A percentile compares a stretch with the other conserved stretches of the same genome.
phyloP scores from a whole-genome alignment of 2,888 invertebrate genomes.

The Cenopis cana region DNA sequence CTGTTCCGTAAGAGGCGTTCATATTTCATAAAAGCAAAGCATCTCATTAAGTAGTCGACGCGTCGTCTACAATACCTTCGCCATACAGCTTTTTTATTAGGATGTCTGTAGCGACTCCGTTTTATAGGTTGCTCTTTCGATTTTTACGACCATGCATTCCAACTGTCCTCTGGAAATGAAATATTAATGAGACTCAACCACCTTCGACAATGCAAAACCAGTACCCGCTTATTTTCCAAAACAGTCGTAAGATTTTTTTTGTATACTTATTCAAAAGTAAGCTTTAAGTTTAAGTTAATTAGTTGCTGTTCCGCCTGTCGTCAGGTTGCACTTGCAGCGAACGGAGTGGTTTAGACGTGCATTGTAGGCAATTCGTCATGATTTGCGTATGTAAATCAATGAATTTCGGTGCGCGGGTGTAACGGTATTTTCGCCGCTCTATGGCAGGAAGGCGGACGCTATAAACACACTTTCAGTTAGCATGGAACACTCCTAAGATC shows the following conservation, averaged over 20 bases:
- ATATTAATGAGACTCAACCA: conserved; percentile 56
- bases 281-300: conserved; percentile 46
- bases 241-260: conserved; percentile 54
- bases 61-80: conserved; percentile 36
- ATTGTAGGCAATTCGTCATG: conserved; percentile 82
- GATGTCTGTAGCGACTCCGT: conserved; percentile 46
- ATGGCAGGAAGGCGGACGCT: conserved; percentile 82
- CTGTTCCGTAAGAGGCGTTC: conserved; percentile 16
- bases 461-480: conserved; percentile 82
- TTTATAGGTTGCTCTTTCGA: conserved; percentile 47
- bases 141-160: conserved; percentile 53
- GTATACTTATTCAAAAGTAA: conserved; percentile 50
- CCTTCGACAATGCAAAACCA: conserved; percentile 51
- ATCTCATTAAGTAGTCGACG: conserved; percentile 35
- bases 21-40: conserved; percentile 34
- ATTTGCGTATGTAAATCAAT: conserved; percentile 84
- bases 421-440: conserved; percentile 83
- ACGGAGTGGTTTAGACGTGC: conserved; percentile 72
- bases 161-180: conserved; percentile 52
- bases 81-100: conserved; percentile 42
- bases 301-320: conserved; percentile 56
- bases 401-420: conserved; percentile 78
- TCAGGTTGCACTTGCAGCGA: conserved; percentile 53
- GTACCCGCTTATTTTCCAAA: conserved; percentile 50
- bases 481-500: conserved; percentile 64